Percentiles rank a stretch among this genome's conserved stretches.
Evolutionary conservation across 64 coral and sea anemone genomes (phyloP).

Genomic region (Cladopsammia gracilis): DNA sequence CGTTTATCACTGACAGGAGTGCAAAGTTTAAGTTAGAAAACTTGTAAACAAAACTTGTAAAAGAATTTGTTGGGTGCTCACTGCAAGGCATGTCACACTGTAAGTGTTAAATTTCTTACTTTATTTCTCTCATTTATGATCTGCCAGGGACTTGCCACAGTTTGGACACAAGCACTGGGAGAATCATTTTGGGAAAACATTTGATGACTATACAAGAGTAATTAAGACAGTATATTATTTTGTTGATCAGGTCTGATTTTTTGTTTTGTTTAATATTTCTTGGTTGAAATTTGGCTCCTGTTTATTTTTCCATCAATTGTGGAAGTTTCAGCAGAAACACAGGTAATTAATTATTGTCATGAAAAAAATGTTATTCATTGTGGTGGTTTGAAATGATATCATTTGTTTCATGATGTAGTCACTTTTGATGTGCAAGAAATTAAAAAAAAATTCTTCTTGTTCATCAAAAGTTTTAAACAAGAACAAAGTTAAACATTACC

Average conservation of each 20-base stretch:
- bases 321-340: constrained; percentile 98
- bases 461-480: too few relatives aligned
- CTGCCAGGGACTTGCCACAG: constrained; percentile 88
- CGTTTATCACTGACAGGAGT: too few relatives aligned
- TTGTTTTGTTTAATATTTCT: not conserved
- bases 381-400: too few relatives aligned
- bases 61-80: too few relatives aligned
- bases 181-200: constrained; percentile 97
- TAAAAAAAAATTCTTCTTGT: too few relatives aligned
- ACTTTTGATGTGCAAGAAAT: too few relatives aligned
- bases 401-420: too few relatives aligned
- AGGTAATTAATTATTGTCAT: constrained; percentile 31
- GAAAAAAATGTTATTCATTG: not conserved
- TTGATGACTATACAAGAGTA: constrained; percentile 97
- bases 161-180: constrained; percentile 98
- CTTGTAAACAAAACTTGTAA: too few relatives aligned
- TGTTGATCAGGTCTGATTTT: not conserved
- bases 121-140: not conserved
- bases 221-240: not conserved
- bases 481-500: too few relatives aligned
- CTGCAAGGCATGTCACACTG: too few relatives aligned
- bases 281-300: not conserved
- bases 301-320: constrained; percentile 59
- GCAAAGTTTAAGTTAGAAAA: too few relatives aligned
- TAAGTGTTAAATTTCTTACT: not conserved